Conservation (phyloP, 2,888 invertebrate species). For the Capitulum mitella region DNA sequence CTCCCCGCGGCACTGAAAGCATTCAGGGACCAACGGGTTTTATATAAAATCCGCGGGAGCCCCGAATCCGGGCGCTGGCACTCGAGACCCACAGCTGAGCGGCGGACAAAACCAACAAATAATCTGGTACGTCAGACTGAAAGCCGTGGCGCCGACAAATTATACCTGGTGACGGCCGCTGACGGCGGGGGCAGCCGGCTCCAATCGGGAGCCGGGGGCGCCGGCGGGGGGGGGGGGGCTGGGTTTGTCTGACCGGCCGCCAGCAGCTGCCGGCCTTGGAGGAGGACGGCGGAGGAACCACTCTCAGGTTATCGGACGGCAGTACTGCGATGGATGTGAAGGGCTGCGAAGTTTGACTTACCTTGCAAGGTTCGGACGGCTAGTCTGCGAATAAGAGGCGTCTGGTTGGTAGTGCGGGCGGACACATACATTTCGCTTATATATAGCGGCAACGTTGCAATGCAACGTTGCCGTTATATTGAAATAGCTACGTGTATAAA, state of each 20-base stretch:
- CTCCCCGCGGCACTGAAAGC: not conserved
- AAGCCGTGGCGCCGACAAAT: not conserved
- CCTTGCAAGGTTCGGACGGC: too few species aligned
- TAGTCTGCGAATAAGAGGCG: too few species aligned
- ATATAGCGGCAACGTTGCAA: too few species aligned
- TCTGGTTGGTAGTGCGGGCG: too few species aligned
- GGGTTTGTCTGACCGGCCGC: not conserved
- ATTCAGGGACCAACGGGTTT: not conserved
- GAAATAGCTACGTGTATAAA: too few species aligned
- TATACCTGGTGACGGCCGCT: conserved; percentile 13
- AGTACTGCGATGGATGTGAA: too few species aligned
- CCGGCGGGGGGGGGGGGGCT: not conserved
- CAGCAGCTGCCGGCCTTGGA: not conserved
- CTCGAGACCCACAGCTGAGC: not conserved
- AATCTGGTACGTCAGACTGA: not conserved
- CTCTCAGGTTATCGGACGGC: too few species aligned
- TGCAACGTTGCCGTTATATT: too few species aligned
- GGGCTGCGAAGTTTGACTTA: too few species aligned
- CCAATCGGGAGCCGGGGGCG: not conserved
- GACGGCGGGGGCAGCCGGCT: conserved; percentile 5
- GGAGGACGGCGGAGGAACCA: too few species aligned
- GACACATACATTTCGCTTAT: too few species aligned
- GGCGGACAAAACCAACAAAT: conserved; percentile 10
- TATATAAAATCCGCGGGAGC: conserved; percentile 1
- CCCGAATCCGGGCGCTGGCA: not conserved